Evolutionary conservation across 1,140 invertebrate species (phyloP), one percentile per base, ranked within the genome.

Genomic region (Megalopta genalis): DNA sequence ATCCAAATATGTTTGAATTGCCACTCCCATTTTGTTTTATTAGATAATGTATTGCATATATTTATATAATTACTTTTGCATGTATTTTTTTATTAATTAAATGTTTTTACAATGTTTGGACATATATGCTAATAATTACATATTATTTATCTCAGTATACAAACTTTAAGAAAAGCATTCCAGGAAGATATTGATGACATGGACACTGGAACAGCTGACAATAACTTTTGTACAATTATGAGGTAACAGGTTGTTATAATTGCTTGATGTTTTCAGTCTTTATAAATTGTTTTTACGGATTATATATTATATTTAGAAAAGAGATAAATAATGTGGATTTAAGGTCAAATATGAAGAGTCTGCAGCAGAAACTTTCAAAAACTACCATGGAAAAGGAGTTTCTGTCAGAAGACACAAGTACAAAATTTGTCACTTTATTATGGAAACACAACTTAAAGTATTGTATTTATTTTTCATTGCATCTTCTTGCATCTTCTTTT

Each of bases 161-260:
- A 94, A 78, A 92, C 90, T 62, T 88, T 95, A 18, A 67, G 95
- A 21, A 90, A 93, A 74, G 92, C 92, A 46, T 91, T 93, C 4
- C 87, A 86, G 9, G 88, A 90, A 4, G 93, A 94, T 49, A 93
- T 94, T 0, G 94, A 95, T 23, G 87, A 93, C 59, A 91, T 95
- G 87, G 84, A 95, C 0, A 83, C 90, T 49, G 89, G 32, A 46
- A 82, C 81, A 42, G 42, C 9, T n/a, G 89, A 92, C 65, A 18
- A 39, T 10, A 62, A 52, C n/a, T 72, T 32, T 88, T 85, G 25
- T 93, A 90, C 65, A 81, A 88, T 93, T 67, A 93, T 91, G 89
- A 91, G 83, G 92, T 92, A 85, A 21, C 63, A 27, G 14, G 6
- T 77, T 69, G 52, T 63, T 69, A 57, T 63, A 23, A 42, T 83